phyloP scores from a whole-genome alignment of 2,888 invertebrate species.

The Magallana nippona region DNA sequence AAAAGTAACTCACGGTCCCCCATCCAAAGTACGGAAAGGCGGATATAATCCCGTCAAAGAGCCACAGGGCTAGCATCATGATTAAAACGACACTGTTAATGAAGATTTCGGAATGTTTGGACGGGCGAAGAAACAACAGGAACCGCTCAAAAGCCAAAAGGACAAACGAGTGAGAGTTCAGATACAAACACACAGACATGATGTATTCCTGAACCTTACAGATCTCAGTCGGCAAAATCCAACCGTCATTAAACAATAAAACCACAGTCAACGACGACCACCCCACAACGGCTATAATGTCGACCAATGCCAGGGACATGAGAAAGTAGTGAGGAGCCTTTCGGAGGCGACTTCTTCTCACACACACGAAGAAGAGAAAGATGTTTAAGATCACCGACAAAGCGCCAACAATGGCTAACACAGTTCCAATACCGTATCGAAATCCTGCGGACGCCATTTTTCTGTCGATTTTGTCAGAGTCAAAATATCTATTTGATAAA shows the following conservation, averaged over 20 bases:
- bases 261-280: conserved; percentile 63
- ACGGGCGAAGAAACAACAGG: conserved; percentile 63
- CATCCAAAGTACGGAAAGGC: conserved; percentile 65
- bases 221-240: conserved; percentile 56
- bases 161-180: conserved; percentile 64
- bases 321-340: conserved; percentile 52
- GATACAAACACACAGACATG: conserved; percentile 57
- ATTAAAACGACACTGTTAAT: conserved; percentile 59
- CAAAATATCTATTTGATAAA: not conserved
- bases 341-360: conserved; percentile 53
- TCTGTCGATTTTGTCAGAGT: not conserved
- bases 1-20: conserved; percentile 59
- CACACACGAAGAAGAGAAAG: conserved; percentile 54
- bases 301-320: conserved; percentile 58
- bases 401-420: conserved; percentile 25
- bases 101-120: conserved; percentile 64
- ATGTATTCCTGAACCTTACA: conserved; percentile 64
- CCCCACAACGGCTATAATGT: conserved; percentile 58
- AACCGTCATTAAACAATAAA: conserved; percentile 54
- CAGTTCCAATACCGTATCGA: not conserved
- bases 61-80: conserved; percentile 58
- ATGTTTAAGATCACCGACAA: conserved; percentile 52
- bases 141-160: conserved; percentile 64
- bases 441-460: conserved; percentile 17
- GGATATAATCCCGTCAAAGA: conserved; percentile 63